Base-by-base conservation (phyloP, 2,797 vertebrate species). In the Trematomus bernacchii region DNA sequence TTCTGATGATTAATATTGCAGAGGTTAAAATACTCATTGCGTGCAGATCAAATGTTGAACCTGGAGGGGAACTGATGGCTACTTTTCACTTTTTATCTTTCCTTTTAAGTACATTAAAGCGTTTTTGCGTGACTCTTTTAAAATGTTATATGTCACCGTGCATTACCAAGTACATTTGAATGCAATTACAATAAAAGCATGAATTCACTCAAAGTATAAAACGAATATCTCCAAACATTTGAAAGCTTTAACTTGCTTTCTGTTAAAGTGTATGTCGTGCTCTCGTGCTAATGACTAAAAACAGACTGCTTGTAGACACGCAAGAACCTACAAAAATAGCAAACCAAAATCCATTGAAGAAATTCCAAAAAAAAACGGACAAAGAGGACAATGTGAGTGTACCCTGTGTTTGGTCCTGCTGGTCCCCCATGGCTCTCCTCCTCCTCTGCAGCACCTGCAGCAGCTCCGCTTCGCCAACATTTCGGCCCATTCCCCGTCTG, bases 401-500 rank as follows among this genome's bases (percentile, higher is more conserved):
- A 92, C 91, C 91, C 19, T 75, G 78, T n/a, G 65, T 27, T 43
- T 84, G 43, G 1, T 79, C 82, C 23, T 37, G 21, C 13, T 84
- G 59, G 2, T 89, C 89, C 5, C 92, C 96, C 16, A 96, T 88
- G 0, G 69, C 93, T 44, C 66, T 84, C 23, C 96, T 95, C 52
- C 96, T 93, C 48, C 94, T 95, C 86, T 94, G 95, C 51, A 97
- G 91, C 43, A 96, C 91, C 66, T 77, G 55, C 73, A 91, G 89
- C 30, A 97, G 94, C 91, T 97, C 96, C 0, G 60, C 50, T 15
- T 95, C 94, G 0, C 74, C 83, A 0, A 89, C 76, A 5, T 90
- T 90, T 14, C 77, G 79, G 64, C 90, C 89, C 3, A 73, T 33
- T 4, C 75, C 87, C 15, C 85, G 92, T 15, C 89, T 84, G 14